Evolutionary conservation across 2,113 vertebrate genomes (phyloP).

Genomic region (Scopus umbretta): DNA sequence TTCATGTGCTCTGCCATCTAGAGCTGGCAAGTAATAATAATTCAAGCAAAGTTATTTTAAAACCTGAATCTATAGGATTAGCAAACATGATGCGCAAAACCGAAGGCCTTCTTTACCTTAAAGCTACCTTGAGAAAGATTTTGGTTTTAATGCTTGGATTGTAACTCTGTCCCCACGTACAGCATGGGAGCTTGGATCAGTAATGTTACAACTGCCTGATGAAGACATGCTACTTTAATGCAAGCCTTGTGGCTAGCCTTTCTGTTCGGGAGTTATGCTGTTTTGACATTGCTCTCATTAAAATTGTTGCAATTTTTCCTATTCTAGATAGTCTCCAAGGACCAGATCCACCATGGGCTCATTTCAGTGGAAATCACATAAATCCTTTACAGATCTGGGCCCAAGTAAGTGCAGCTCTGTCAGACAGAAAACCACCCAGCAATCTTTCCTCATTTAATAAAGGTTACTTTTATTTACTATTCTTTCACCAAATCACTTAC

Average conservation of each 20-base stretch:
- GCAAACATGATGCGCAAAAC: neutral
- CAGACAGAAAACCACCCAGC: neutral
- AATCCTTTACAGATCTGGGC: neutral
- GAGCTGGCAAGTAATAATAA: neutral
- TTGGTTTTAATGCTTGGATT: neutral
- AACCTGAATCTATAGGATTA: neutral
- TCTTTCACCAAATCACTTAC: neutral
- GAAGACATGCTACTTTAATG: neutral
- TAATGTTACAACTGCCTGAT: neutral
- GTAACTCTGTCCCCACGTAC: neutral
- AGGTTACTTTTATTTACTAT: neutral
- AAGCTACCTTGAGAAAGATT: neutral
- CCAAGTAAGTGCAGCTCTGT: neutral
- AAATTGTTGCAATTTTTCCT: neutral
- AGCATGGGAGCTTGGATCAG: neutral
- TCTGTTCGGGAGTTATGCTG: neutral
- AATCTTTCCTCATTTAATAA: neutral
- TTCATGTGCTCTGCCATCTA: neutral
- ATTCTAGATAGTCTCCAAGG: neutral
- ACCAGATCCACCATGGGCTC: neutral
- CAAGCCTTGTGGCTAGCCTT: neutral
- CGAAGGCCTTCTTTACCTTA: neutral
- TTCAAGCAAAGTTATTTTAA: neutral
- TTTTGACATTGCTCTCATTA: neutral
- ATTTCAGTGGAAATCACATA: neutral